A percentile compares a stretch with the other conserved stretches of the same genome.
Evolutionary conservation across 2,797 vertebrate species (phyloP).

Genomic region (Pithecia hirsuta): DNA sequence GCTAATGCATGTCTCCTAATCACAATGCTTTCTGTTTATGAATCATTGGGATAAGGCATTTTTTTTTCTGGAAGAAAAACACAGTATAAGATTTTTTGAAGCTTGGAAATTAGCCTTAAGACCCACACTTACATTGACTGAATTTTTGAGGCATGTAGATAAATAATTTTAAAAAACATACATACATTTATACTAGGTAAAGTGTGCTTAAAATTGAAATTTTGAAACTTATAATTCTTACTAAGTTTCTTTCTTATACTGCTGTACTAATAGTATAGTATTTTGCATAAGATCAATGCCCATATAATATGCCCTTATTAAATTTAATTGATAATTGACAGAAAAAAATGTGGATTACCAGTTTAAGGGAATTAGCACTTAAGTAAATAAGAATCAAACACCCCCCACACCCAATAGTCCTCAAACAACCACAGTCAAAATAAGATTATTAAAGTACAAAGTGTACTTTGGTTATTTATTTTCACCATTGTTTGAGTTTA

Average conservation of each 20-base stretch:
- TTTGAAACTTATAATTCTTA: not conserved
- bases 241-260: slow-evolving; percentile 36
- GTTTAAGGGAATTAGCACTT: slow-evolving; percentile 48
- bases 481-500: slow-evolving; percentile 56
- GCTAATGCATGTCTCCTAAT: not conserved
- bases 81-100: not conserved
- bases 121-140: not conserved
- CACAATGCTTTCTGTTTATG: not conserved
- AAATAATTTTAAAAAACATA: not conserved
- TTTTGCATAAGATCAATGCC: slow-evolving; percentile 59
- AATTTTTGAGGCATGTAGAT: not conserved
- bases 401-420: not conserved
- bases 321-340: slow-evolving; percentile 63
- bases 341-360: slow-evolving; percentile 36
- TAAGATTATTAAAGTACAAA: slow-evolving; percentile 51
- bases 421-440: slow-evolving; percentile 34
- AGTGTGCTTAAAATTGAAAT: slow-evolving; percentile 40
- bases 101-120: not conserved
- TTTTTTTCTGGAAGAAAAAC: not conserved
- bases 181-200: not conserved
- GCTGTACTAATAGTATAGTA: not conserved
- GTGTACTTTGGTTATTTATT: slow-evolving; percentile 63
- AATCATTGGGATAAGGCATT: not conserved
- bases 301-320: slow-evolving; percentile 61
- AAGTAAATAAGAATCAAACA: slow-evolving; percentile 48